Conservation (phyloP, 92 coral and sea anemone genomes). For the Paragorgia papillata region DNA sequence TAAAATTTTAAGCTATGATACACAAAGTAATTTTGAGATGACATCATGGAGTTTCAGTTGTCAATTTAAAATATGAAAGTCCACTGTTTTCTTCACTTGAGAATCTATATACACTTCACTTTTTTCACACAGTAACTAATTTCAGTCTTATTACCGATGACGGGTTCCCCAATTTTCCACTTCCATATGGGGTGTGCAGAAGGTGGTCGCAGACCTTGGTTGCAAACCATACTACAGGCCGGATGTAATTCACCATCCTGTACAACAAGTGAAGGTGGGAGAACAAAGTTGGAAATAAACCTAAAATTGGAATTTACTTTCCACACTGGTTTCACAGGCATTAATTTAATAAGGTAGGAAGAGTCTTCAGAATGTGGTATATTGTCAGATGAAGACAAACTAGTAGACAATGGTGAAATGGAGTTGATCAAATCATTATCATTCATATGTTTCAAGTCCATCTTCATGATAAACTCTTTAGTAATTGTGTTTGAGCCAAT, state of each 20-base stretch:
- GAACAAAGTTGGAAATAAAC: slow-evolving; percentile 37
- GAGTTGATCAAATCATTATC: slow-evolving; percentile 41
- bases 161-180: slow-evolving; percentile 42
- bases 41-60: too few species aligned
- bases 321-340: slow-evolving; percentile 49
- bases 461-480: slow-evolving; percentile 33
- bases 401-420: slow-evolving; percentile 7
- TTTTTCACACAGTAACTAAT: slow-evolving; percentile 41
- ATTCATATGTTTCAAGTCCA: slow-evolving; percentile 41
- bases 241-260: slow-evolving; percentile 30
- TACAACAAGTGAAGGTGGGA: slow-evolving; percentile 39
- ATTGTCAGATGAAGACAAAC: neutral
- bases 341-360: slow-evolving; percentile 24
- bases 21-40: too few species aligned
- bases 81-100: neutral
- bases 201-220: slow-evolving; percentile 30
- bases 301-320: slow-evolving; percentile 26
- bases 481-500: slow-evolving; percentile 30
- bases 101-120: slow-evolving; percentile 16
- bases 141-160: slow-evolving; percentile 36
- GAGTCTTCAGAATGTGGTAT: neutral
- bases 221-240: slow-evolving; percentile 40
- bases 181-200: slow-evolving; percentile 44
- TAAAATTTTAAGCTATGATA: too few species aligned
- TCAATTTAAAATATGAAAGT: too few species aligned